Base-by-base conservation (phyloP, 2,797 vertebrate genomes). In the Phoebastria nigripes region DNA sequence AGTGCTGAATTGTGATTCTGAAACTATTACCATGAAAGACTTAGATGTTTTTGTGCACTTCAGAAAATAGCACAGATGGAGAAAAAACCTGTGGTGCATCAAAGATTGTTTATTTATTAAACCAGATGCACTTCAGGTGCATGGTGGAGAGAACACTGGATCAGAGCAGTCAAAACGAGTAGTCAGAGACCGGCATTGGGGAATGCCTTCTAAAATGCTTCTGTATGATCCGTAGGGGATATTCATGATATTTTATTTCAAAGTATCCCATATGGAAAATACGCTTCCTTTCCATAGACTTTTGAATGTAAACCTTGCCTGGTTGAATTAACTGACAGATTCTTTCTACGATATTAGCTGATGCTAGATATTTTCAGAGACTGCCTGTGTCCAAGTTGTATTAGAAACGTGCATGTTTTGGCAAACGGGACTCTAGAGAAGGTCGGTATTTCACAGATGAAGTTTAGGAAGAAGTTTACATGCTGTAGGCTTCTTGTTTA, bases 331-430 rank as follows among this genome's bases (percentile, higher is more conserved):
- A 19, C 29, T 9, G 17, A 22, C 41, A 9, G 11, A 17, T 52
- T 11, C 12, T 19, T 49, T 65, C 41, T 6, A 3, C 1, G 2
- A 1, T 21, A 2, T 2, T 18, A 54, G 37, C 52, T 11, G 11
- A 7, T 46, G 44, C 11, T n/a, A 11, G 74, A 1, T 8, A 0
- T 13, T 71, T 44, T 12, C 47, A 22, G 67, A 62, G 63, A 2
- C 46, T 31, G 24, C 63, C 54, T 3, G 1, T 3, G 8, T 31
- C 66, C 8, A 7, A 8, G 58, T 2, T 31, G 25, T 10, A 2
- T 42, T 35, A 25, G 56, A 28, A 33, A 13, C 1, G 4, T 3
- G 26, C 12, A 2, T 11, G 2, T n/a, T 79, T 59, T 25, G 88
- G 56, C 71, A 6, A 3, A 2, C 17, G 2, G 78, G 66, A 3